phyloP scores from a whole-genome alignment of 2,888 invertebrate species.

The Gymnoscelis rufifasciata region DNA sequence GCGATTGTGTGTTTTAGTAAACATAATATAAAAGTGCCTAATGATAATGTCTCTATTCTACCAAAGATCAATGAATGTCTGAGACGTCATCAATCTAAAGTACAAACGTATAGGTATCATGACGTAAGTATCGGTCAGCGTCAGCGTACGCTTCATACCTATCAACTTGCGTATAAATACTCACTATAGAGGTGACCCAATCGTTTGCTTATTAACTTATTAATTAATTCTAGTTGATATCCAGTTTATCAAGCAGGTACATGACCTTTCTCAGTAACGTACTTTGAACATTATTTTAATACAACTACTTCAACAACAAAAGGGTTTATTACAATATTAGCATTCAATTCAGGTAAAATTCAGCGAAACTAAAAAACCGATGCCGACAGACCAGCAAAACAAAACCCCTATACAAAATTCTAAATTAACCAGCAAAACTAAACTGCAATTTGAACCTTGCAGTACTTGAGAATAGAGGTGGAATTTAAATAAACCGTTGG shows the following conservation, averaged over 20 bases:
- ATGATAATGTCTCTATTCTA: no score
- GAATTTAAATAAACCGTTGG: conserved; percentile 8
- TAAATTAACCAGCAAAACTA: conserved; percentile 17
- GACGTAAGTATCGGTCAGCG: conserved; percentile 32
- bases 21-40: no score
- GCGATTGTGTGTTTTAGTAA: no score
- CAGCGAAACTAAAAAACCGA: conserved; percentile 2
- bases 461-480: conserved; percentile 1
- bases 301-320: no score
- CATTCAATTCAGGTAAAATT: background rate
- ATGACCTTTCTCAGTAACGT: background rate
- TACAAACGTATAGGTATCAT: conserved; percentile 14
- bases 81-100: background rate
- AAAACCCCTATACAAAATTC: conserved; percentile 10
- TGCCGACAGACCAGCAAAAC: no score
- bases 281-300: no score
- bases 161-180: background rate
- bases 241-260: conserved; percentile 33
- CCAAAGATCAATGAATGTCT: background rate
- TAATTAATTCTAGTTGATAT: conserved; percentile 24
- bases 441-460: conserved; percentile 26
- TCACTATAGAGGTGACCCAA: conserved; percentile 47
- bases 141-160: conserved; percentile 20
- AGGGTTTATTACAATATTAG: no score
- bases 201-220: conserved; percentile 46